Evolutionary conservation across 1,140 invertebrate species (phyloP), one percentile per base, ranked within the genome.

Genomic region (Nixonia krombeini): DNA sequence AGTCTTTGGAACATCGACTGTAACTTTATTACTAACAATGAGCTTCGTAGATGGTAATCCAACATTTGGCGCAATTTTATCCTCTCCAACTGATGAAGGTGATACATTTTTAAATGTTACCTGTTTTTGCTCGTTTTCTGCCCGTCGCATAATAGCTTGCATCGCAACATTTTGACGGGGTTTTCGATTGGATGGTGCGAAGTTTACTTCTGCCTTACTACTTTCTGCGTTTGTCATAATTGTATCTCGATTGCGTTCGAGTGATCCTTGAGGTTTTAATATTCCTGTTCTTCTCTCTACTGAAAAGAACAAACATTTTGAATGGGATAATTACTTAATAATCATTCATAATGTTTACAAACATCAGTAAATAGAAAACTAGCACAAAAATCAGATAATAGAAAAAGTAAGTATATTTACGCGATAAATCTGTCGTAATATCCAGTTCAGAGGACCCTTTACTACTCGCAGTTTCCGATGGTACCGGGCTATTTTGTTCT

Each of bases 121-220:
- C 66, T 82, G 81, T 44, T 82, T 82, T 8, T 83, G 81, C 12
- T 83, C 81, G 0, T 66, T 80, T 35, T 83, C 81, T 0, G 78
- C 80, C 4, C 80, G 75, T 10, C 78, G 74, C 84, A 91, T 88
- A 70, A 92, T 91, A 55, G 91, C 91, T 74, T 93, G 92, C 86
- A 94, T 89, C 0, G 91, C 91, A 45, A 92, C 89, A 79, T 92
- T 93, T 55, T 89, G 87, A 73, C 90, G 75, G 58, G 83, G 73
- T 82, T 86, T 75, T 59, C 83, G 68, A 73, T 73, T 52, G 0
- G 66, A 49, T 0, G 74, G 61, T 8, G 51, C 29, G 7, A 85
- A 85, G 50, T 85, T 80, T 16, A 78, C 67, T 44, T 84, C 85
- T 13, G 74, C 31, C 8, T 41, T 69, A 2, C 41, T 71, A 8